Evolutionary conservation across 1,140 invertebrate genomes (phyloP), one percentile per base, ranked within the genome.

Genomic region (Chironomus tepperi): DNA sequence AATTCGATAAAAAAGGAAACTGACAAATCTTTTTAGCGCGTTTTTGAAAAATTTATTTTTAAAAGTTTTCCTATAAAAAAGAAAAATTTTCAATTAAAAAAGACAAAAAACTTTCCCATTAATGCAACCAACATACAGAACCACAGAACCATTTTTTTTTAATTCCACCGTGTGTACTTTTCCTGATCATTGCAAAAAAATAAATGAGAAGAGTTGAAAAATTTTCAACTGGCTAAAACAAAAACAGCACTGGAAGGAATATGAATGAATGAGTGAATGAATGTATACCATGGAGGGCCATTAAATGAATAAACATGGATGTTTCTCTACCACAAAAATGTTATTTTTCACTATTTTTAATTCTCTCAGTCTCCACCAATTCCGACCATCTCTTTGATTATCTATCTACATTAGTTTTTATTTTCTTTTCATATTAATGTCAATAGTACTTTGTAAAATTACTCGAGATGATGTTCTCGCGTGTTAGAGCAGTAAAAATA

Each of bases 161-260:
- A 70, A 70, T 70, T 70, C 65, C 65, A 21, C 19, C 19, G 65
- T 70, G 65, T 70, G 65, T 70, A 70, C 65, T 70, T 70, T 70
- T 18, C n/a, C 18, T 70, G 65, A 70, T 18, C 65, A 70, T 19
- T 19, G 65, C 65, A 70, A n/a, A n/a, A 57, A 57, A 57, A 57
- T 1, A 34, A 34, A 34, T 34, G 24, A 34, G 24, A 2, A 5
- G 24, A 34, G 24, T 34, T 34, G 24, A 34, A 34, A 2, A 34
- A 34, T 34, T 34, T 15, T 57, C 47, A n/a, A 57, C 47, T 12
- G 12, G n/a, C 47, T 57, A 57, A 70, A 70, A 70, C n/a, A 70
- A 70, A 70, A 19, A 70, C 65, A 18, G 65, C 16, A 21, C 65
- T 70, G 65, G 19, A 70, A 19, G 65, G 19, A 70, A 70, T 70